Evolutionary conservation across 2,888 invertebrate species (phyloP).

Genomic region (Drosophila ustulata): DNA sequence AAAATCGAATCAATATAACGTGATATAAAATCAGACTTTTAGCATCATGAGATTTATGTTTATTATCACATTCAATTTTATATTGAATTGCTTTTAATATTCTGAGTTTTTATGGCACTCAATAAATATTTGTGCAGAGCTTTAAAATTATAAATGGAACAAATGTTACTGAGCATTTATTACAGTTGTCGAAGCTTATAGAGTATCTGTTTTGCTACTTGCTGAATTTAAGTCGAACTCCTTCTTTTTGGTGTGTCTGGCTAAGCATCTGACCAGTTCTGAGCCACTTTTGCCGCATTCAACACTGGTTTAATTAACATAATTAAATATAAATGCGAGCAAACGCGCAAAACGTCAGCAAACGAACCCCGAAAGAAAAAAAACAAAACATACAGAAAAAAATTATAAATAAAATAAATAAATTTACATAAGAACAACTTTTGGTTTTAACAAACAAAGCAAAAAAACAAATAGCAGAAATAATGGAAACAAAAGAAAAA

Average conservation of each 20-base stretch:
- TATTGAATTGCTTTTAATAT: too few species aligned
- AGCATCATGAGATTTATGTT: too few species aligned
- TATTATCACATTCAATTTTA: too few species aligned
- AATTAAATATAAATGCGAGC: conserved; percentile 75
- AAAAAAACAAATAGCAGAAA: too few species aligned
- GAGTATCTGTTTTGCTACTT: background rate
- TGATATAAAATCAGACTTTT: too few species aligned
- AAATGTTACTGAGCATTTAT: background rate
- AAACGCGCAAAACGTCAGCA: conserved; percentile 36
- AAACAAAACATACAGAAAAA: conserved; percentile 15
- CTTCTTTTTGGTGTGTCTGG: conserved; percentile 7
- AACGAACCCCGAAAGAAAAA: conserved; percentile 1
- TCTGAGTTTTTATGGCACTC: too few species aligned
- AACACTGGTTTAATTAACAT: conserved; percentile 65
- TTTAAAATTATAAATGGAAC: background rate
- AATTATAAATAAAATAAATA: conserved; percentile 13
- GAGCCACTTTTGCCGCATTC: conserved; percentile 28
- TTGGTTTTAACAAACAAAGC: conserved; percentile 53
- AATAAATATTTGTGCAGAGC: too few species aligned
- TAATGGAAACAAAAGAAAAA: background rate
- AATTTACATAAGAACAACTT: conserved; percentile 79
- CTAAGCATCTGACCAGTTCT: conserved; percentile 44
- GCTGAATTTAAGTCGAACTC: background rate
- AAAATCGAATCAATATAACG: too few species aligned
- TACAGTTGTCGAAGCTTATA: background rate